Evolutionary conservation across 2,113 vertebrate genomes (phyloP).

Genomic region (Corapipo altera): DNA sequence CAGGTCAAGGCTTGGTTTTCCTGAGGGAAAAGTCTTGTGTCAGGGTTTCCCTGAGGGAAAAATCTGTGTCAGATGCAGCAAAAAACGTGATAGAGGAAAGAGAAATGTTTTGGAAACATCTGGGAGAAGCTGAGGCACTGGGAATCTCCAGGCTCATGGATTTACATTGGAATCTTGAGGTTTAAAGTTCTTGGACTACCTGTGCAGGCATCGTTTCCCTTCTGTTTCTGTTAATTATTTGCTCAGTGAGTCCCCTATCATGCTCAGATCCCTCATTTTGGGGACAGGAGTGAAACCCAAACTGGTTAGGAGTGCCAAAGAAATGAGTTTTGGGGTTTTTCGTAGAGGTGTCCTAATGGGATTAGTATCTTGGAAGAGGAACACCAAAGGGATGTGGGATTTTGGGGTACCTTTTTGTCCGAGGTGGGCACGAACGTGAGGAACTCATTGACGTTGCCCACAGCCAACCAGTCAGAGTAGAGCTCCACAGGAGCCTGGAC

Average conservation of each 20-base stretch:
- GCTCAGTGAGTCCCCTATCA: background rate
- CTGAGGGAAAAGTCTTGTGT: background rate
- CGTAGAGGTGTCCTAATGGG: too few relatives aligned
- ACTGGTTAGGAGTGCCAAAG: accelerated
- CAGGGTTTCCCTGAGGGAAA: background rate
- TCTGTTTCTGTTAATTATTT: accelerated
- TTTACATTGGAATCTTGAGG: background rate
- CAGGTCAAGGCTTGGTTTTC: accelerated
- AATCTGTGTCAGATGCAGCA: background rate
- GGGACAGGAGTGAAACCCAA: background rate
- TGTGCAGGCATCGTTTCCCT: background rate
- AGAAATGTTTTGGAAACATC: background rate
- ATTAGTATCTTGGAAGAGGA: accelerated
- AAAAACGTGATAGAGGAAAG: accelerated
- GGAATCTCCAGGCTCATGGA: background rate
- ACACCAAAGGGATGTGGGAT: accelerated
- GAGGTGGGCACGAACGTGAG: slow-evolving; percentile 89
- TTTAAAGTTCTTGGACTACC: background rate
- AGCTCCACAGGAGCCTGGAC: slow-evolving; percentile 90
- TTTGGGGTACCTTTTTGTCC: slow-evolving; percentile 79
- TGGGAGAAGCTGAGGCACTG: background rate
- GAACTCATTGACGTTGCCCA: slow-evolving; percentile 91
- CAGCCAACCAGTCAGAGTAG: slow-evolving; percentile 87
- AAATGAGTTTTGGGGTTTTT: background rate
- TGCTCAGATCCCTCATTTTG: background rate